Percentiles rank a stretch among this genome's conserved stretches.
These are phyloP conservation scores for Poecilia picta DNA, from an alignment of 2,797 vertebrate species.

Conservation along the genomic window DNA sequence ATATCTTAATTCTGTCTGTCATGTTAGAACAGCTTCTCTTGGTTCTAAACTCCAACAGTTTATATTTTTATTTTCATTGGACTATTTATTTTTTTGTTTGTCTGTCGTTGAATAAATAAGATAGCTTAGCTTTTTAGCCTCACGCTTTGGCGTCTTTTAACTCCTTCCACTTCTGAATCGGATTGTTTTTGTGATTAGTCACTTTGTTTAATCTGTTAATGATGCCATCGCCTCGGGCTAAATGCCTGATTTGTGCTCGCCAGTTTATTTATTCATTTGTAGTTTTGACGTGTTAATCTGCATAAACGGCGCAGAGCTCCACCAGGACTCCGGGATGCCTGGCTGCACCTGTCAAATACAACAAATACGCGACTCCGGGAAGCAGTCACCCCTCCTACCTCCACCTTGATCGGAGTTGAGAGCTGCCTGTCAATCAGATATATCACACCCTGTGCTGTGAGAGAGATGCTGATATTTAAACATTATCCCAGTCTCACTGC, in stretches of 20 bases:
- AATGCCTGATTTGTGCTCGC: constrained; percentile 74
- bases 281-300: constrained; percentile 80
- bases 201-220: constrained; percentile 84
- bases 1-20: constrained; percentile 10
- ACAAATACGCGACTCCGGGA: constrained; percentile 58
- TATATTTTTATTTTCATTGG: constrained; percentile 45
- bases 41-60: constrained; percentile 22
- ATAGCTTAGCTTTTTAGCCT: constrained; percentile 78
- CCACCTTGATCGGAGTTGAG: constrained; percentile 50
- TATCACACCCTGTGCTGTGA: constrained; percentile 43
- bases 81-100: constrained; percentile 74
- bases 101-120: constrained; percentile 78
- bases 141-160: constrained; percentile 76
- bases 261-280: constrained; percentile 83
- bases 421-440: constrained; percentile 61
- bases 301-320: constrained; percentile 75
- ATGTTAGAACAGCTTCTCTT: not conserved
- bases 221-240: constrained; percentile 78
- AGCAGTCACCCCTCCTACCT: constrained; percentile 52
- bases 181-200: constrained; percentile 79
- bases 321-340: constrained; percentile 62
- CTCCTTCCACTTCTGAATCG: constrained; percentile 75
- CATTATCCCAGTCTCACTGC: constrained; percentile 27
- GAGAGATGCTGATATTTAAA: constrained; percentile 38
- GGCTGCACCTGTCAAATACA: constrained; percentile 71